These are phyloP conservation scores for Tupaia chinensis DNA, from an alignment of 2,113 vertebrate species.

Conservation along the genomic window DNA sequence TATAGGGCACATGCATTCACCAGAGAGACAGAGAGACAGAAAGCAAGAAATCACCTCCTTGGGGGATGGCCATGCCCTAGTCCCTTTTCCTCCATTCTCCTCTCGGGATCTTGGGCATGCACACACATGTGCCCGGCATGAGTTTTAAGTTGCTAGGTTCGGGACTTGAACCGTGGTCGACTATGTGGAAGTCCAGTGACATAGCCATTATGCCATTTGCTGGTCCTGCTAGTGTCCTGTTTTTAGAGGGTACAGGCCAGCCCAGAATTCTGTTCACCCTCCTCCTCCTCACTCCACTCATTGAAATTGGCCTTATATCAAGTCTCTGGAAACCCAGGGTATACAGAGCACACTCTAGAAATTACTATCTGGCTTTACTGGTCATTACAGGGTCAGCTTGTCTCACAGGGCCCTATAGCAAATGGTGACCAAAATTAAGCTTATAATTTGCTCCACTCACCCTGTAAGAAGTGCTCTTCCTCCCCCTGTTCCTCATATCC, in stretches of 20 bases:
- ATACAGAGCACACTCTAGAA: background rate
- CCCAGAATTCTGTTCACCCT: background rate
- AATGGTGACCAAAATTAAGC: background rate
- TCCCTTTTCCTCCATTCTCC: too few relatives aligned
- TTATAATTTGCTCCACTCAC: background rate
- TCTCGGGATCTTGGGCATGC: too few relatives aligned
- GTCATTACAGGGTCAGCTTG: background rate
- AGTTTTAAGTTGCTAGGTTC: too few relatives aligned
- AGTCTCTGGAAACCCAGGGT: background rate
- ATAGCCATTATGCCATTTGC: too few relatives aligned
- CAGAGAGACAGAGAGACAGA: too few relatives aligned
- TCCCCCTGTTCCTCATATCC: background rate
- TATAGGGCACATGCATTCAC: too few relatives aligned
- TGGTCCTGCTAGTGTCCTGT: background rate
- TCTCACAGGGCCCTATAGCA: background rate
- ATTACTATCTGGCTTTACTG: background rate
- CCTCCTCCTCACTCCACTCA: background rate
- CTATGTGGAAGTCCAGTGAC: too few relatives aligned
- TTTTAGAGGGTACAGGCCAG: background rate
- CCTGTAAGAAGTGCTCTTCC: background rate
- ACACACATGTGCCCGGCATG: too few relatives aligned
- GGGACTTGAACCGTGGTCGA: too few relatives aligned
- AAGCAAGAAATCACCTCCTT: too few relatives aligned
- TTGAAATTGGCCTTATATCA: background rate
- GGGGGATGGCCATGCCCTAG: too few relatives aligned